Evolutionary conservation across 2,797 vertebrate species (phyloP).

Genomic region (Rhadinocentrus ornatus): DNA sequence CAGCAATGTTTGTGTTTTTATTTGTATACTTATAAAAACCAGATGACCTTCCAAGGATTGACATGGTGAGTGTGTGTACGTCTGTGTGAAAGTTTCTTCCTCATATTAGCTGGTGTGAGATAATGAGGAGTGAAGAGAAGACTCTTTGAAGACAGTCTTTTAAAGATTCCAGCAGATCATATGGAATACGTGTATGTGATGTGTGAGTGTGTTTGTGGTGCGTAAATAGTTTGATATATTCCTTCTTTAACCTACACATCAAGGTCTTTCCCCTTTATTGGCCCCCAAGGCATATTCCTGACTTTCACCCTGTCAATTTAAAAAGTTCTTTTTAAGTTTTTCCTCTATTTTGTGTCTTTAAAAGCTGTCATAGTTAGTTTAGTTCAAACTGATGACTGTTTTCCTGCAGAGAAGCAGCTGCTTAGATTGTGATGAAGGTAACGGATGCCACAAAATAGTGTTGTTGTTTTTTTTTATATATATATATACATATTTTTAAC

Average conservation of each 20-base stretch:
- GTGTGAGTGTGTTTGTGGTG: conserved; percentile 22
- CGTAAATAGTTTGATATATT: conserved; percentile 30
- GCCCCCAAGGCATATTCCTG: conserved; percentile 60
- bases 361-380: conserved; percentile 55
- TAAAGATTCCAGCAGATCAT: conserved; percentile 59
- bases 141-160: conserved; percentile 72
- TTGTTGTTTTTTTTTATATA: no score
- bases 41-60: conserved; percentile 4
- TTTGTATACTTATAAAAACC: conserved; percentile 13
- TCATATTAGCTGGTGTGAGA: conserved; percentile 61
- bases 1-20: conserved; percentile 10
- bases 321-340: conserved; percentile 62
- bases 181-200: conserved; percentile 26
- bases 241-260: conserved; percentile 67
- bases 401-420: not conserved
- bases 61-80: not conserved
- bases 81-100: conserved; percentile 16
- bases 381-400: conserved; percentile 41
- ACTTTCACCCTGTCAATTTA: conserved; percentile 61
- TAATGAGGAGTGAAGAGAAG: conserved; percentile 67
- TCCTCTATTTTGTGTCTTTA: conserved; percentile 61
- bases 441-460: not conserved
- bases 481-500: no score
- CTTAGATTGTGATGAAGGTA: not conserved
- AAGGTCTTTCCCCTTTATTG: conserved; percentile 70